phyloP scores from a whole-genome alignment of 2,888 invertebrate species.

The Eristalis intricaria region DNA sequence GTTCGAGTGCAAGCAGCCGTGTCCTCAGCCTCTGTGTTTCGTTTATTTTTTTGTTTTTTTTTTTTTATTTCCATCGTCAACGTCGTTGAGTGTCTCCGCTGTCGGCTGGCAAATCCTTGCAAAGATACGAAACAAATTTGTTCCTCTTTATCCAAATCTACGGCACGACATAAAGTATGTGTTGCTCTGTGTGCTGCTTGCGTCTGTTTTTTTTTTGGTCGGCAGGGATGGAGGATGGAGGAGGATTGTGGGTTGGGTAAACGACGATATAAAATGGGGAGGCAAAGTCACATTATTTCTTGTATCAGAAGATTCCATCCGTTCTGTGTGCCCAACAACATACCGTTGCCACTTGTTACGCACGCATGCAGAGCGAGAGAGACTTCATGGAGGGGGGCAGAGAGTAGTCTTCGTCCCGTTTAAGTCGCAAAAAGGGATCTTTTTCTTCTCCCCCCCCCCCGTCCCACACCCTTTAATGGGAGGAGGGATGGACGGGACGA shows the following conservation, averaged over 20 bases:
- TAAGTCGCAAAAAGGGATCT: constrained; percentile 48
- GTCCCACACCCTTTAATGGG: not conserved
- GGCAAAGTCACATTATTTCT: constrained; percentile 69
- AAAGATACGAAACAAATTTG: constrained; percentile 56
- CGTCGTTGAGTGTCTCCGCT: constrained; percentile 8
- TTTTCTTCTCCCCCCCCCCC: not conserved
- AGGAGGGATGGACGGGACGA: not conserved
- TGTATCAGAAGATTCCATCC: constrained; percentile 65
- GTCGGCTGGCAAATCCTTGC: constrained; percentile 17
- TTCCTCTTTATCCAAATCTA: constrained; percentile 47
- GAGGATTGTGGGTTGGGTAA: constrained; percentile 24
- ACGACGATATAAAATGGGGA: constrained; percentile 69
- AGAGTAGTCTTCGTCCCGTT: constrained; percentile 10
- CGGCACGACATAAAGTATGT: constrained; percentile 55
- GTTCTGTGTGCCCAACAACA: constrained; percentile 43
- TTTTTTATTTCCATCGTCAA: not conserved
- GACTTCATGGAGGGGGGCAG: not conserved
- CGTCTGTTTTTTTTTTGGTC: not conserved
- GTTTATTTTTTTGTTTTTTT: too few species aligned
- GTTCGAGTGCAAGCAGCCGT: constrained; percentile 51
- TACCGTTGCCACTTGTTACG: constrained; percentile 72
- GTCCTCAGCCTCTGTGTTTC: not conserved
- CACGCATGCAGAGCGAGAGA: constrained; percentile 44
- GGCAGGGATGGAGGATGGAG: too few species aligned
- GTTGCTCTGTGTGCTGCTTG: constrained; percentile 1